Evolutionary conservation across 2,888 invertebrate genomes (phyloP), one percentile per base, ranked within the genome.

Genomic region (Globia sparganii): DNA sequence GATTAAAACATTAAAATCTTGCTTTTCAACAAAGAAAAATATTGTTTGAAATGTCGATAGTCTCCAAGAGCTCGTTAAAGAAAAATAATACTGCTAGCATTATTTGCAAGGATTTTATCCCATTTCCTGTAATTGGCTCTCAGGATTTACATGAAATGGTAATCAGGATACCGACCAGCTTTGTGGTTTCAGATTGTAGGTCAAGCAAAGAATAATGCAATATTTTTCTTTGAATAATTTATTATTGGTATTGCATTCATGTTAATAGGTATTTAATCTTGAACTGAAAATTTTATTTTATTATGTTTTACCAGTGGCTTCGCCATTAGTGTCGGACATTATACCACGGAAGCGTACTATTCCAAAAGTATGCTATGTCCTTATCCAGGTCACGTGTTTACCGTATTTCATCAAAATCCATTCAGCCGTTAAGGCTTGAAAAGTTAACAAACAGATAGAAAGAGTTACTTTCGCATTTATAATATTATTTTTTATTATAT

Each of bases 81-180:
- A 56, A 66, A 59, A 68, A 59, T 66, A 73, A 65, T n/a, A 61
- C n/a, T 53, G 4, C 21, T 31, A 37, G 28, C 21, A 43, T 72
- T 58, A 8, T 72, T 56, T 58, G 5, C 34, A 31, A 70, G 25
- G 18, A 34, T 69, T 76, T 46, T 46, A 59, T 64, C n/a, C 25
- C 4, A 46, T 72, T 68, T 69, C 34, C 69, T 56, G 25, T 83
- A 84, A 83, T 85, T 80, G 81, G 81, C 66, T 83, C 37, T 66
- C 58, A 72, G 37, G 1, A 83, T 83, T 84, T 83, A 75, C 85
- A 72, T 84, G 31, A 69, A 66, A 81, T 84, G 69, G 69, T 80
- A 82, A 84, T 72, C 58, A 72, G 66, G 31, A 68, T 59, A 53
- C 18, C 34, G 25, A 64, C 13, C 37, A 59, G 67, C 70, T 70